These are phyloP conservation scores for Luscinia luscinia DNA, from an alignment of 2,797 vertebrate genomes.

Conservation along the genomic window DNA sequence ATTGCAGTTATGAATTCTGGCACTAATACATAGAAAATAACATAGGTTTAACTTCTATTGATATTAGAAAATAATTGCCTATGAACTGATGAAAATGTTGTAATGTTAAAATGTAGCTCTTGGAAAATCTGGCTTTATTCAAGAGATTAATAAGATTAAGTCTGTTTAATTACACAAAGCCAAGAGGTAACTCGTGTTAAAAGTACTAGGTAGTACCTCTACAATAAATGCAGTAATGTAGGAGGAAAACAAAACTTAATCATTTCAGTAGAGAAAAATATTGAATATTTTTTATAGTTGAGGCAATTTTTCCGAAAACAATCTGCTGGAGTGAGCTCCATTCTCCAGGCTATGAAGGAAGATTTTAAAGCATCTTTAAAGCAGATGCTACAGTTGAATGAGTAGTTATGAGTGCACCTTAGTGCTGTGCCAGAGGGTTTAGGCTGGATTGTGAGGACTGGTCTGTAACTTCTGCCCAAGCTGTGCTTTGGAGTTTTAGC, in stretches of 20 bases:
- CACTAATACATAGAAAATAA: not conserved
- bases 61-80: not conserved
- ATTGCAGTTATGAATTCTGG: not conserved
- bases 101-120: not conserved
- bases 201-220: not conserved
- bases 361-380: not conserved
- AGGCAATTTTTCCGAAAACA: not conserved
- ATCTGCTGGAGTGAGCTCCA: not conserved
- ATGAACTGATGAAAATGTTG: not conserved
- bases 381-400: not conserved
- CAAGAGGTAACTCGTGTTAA: not conserved
- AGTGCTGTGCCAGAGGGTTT: fast-evolving
- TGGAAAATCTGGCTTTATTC: not conserved
- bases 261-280: not conserved
- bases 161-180: not conserved
- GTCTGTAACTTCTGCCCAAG: not conserved
- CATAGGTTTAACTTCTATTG: not conserved
- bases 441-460: not conserved
- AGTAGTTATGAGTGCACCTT: not conserved
- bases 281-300: not conserved
- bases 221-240: not conserved
- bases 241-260: not conserved
- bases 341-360: not conserved
- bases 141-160: not conserved
- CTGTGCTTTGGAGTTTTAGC: not conserved